Conservation (phyloP, 2,113 vertebrate genomes). For the Mustela lutreola region DNA sequence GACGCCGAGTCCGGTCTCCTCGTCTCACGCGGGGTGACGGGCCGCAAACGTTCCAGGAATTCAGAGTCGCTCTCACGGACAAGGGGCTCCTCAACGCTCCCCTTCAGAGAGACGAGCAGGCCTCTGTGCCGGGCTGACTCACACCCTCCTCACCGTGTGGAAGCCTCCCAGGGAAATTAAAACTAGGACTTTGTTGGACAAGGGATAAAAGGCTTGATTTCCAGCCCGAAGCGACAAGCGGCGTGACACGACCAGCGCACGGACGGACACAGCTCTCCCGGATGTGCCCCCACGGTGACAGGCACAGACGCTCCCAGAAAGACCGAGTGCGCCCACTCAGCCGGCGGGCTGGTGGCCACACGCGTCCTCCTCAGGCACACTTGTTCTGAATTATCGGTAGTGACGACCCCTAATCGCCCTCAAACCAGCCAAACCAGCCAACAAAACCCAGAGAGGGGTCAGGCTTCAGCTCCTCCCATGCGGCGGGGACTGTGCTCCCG, state of each 20-base stretch:
- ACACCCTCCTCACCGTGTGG: not conserved
- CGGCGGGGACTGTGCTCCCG: fast-evolving
- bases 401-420: fast-evolving
- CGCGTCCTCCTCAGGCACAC: not conserved
- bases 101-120: not conserved
- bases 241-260: fast-evolving
- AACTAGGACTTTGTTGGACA: not conserved
- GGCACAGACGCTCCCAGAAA: not conserved
- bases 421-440: not conserved
- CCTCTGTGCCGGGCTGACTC: not conserved
- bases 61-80: fast-evolving
- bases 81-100: fast-evolving
- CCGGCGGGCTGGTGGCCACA: fast-evolving
- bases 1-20: fast-evolving
- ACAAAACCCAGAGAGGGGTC: not conserved
- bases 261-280: fast-evolving
- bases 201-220: not conserved
- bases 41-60: fast-evolving
- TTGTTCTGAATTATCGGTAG: too few species aligned
- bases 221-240: not conserved
- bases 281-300: fast-evolving
- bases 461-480: fast-evolving
- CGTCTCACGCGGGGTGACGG: fast-evolving
- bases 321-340: fast-evolving
- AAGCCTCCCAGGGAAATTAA: too few species aligned